Evolutionary conservation across 2,113 vertebrate genomes (phyloP), one percentile per base, ranked within the genome.

Genomic region (Atractosteus spatula): DNA sequence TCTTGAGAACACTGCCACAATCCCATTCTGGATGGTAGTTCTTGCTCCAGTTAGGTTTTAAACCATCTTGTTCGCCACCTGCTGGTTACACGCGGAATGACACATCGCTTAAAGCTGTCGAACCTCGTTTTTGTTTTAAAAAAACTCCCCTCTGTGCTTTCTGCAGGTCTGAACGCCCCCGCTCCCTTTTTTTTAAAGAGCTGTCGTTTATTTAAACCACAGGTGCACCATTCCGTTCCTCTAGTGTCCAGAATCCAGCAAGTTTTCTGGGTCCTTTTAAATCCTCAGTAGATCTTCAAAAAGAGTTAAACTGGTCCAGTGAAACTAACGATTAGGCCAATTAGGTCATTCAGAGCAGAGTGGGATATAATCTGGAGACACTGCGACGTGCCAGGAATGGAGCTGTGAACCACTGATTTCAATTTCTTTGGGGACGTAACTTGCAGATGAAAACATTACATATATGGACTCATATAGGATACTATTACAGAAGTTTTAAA

Each of bases 61-160:
- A 70, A 65, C 65, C 74, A 12, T 67, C 77, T 83, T 70, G 5
- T 45, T 51, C 69, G 75, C 81, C 80, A 75, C 81, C 86, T 81
- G 79, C 82, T 77, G 88, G 80, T 63, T 63, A 66, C 7, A 41
- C 42, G 54, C 72, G 47, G 66, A 66, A 57, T 57, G 55, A 74
- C 16, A 74, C 6, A 75, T 69, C n/a, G 41, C 67, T 56, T 42
- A 70, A 47, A 62, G 4, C 16, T 13, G 47, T 45, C 41, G 55
- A 41, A 62, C 43, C 42, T 7, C 0, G 17, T 29, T 47, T 66
- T 45, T 41, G 17, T 29, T 29, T 29, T 29, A 1, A 29, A 29
- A 29, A 29, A 29, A 29, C 17, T 29, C 17, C 17, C 17, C 17
- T 29, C 17, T 29, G 29, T 71, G 67, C 66, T 66, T 43, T 55